These are phyloP conservation scores for Steinernema feltiae DNA, from an alignment of 1,140 invertebrate genomes.

Conservation along the genomic window DNA sequence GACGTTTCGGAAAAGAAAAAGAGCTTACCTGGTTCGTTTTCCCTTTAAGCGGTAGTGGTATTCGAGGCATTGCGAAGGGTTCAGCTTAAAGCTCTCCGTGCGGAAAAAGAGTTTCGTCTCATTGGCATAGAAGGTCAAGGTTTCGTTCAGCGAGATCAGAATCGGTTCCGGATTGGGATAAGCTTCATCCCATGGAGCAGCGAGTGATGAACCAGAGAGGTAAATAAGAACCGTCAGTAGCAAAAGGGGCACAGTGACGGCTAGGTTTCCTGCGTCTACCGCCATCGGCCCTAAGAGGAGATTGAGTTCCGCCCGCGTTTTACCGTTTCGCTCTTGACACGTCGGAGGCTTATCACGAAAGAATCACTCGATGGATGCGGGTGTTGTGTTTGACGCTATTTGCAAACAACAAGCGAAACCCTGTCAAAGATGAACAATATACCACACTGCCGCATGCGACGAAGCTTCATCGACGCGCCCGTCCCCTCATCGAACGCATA, in stretches of 20 bases:
- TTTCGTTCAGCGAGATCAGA: background rate
- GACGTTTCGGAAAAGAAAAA: too few species aligned
- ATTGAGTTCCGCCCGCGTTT: background rate
- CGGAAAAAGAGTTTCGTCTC: slow-evolving; percentile 8
- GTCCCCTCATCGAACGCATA: slow-evolving; percentile 10
- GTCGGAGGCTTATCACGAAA: slow-evolving; percentile 5
- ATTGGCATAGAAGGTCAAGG: background rate
- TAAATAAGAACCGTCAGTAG: background rate
- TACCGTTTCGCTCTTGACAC: slow-evolving; percentile 10
- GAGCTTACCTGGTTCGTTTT: slow-evolving; percentile 2
- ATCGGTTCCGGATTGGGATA: background rate
- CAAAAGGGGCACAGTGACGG: background rate
- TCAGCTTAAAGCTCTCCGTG: background rate
- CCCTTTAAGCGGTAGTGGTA: background rate
- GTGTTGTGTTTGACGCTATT: slow-evolving; percentile 11
- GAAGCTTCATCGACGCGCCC: slow-evolving; percentile 8
- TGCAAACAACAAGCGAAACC: slow-evolving; percentile 15
- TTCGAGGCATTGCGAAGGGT: background rate
- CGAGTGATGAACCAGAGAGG: background rate
- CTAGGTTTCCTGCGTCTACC: background rate
- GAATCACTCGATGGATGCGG: slow-evolving; percentile 11
- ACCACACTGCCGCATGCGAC: slow-evolving; percentile 11
- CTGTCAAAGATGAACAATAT: slow-evolving; percentile 15
- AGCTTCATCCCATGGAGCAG: background rate
- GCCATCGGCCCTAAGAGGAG: background rate